Conservation (phyloP, 2,113 vertebrate genomes). For the Dermatemys mawii region DNA sequence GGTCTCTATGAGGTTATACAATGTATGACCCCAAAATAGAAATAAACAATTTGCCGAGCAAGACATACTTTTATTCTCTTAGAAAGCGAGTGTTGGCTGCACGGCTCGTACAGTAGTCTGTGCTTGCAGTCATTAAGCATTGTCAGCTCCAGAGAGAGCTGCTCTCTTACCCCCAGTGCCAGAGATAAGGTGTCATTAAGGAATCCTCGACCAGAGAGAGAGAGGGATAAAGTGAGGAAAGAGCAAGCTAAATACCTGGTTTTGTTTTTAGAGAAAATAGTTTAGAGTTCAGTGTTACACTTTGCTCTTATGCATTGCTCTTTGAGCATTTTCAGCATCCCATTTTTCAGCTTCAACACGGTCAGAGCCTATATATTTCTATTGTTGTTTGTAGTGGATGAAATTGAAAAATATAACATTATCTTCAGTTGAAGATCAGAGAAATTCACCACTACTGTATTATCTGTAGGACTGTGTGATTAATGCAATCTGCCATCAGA, state of each 20-base stretch:
- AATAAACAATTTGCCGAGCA: constrained; percentile 31
- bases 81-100: neutral
- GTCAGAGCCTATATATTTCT: neutral
- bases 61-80: constrained; percentile 20
- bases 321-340: neutral
- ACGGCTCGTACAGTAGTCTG: neutral
- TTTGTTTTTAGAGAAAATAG: constrained; percentile 1
- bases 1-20: constrained; percentile 10
- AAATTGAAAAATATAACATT: constrained; percentile 18
- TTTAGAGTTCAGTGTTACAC: neutral
- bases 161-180: constrained; percentile 10
- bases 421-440: constrained; percentile 15
- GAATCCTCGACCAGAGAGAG: neutral
- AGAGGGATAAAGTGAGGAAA: neutral
- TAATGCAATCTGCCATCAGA: neutral
- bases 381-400: constrained; percentile 32
- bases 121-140: constrained; percentile 29
- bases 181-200: constrained; percentile 40
- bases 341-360: constrained; percentile 13
- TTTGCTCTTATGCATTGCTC: neutral
- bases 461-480: constrained; percentile 1
- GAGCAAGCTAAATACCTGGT: neutral
- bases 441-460: neutral
- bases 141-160: constrained; percentile 28
- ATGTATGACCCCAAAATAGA: constrained; percentile 13